phyloP scores from a whole-genome alignment of 2,113 vertebrate genomes.

The Tupaia chinensis region DNA sequence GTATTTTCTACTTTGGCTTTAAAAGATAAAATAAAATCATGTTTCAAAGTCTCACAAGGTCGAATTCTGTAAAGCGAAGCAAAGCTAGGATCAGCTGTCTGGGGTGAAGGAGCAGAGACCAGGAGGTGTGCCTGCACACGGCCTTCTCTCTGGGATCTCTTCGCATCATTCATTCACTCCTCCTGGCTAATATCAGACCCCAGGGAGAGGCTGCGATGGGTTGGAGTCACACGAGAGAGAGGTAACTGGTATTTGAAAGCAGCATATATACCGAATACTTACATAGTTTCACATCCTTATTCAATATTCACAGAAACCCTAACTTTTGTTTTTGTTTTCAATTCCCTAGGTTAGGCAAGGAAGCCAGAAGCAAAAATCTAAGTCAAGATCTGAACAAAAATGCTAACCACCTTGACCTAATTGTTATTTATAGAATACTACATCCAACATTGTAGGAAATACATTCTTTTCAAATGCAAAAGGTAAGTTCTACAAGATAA shows the following conservation, averaged over 20 bases:
- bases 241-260: not conserved
- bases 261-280: not conserved
- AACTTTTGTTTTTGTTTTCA: conserved; percentile 30
- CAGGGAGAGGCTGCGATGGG: not conserved
- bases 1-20: not conserved
- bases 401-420: not conserved
- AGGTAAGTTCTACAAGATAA: not conserved
- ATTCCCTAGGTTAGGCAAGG: not conserved
- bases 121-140: accelerated
- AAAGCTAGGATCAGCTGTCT: not conserved
- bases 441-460: not conserved
- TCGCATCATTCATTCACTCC: not conserved
- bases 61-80: not conserved
- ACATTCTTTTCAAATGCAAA: not conserved
- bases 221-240: not conserved
- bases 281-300: not conserved
- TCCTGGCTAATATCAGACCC: not conserved
- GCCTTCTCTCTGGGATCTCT: not conserved
- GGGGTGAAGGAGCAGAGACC: not conserved
- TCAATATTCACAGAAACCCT: not conserved
- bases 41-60: not conserved
- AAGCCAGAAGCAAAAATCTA: conserved; percentile 46
- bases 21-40: not conserved
- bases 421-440: conserved; percentile 19
- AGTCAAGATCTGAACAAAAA: conserved; percentile 32